phyloP scores from a whole-genome alignment of 2,113 vertebrate species.

The Myodes glareolus region DNA sequence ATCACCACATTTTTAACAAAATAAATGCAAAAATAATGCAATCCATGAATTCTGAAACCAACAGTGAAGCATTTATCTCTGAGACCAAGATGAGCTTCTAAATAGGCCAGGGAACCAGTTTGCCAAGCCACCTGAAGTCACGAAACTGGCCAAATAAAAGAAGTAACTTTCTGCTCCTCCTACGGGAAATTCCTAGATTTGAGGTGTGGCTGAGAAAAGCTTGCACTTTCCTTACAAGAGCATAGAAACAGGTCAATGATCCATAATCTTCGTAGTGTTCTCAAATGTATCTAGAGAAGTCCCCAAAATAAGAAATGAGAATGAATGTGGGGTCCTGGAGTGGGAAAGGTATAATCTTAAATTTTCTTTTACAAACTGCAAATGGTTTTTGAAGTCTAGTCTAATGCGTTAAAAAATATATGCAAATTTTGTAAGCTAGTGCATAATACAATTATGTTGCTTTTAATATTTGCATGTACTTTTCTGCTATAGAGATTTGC shows the following conservation, averaged over 20 bases:
- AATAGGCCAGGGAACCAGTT: background rate
- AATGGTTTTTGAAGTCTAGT: conserved; percentile 26
- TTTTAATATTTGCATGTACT: conserved; percentile 21
- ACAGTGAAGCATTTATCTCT: conserved; percentile 14
- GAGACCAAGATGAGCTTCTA: background rate
- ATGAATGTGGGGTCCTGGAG: background rate
- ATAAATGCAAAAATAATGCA: background rate
- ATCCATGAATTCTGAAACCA: background rate
- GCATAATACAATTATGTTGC: background rate
- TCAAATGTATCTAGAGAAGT: conserved; percentile 7
- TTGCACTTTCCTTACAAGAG: conserved; percentile 19
- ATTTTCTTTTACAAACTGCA: conserved; percentile 2
- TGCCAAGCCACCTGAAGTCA: background rate
- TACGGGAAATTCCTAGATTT: conserved; percentile 29
- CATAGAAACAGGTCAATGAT: background rate
- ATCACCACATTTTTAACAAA: background rate
- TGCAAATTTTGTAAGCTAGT: conserved; percentile 13
- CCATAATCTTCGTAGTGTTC: background rate
- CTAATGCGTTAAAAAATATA: conserved; percentile 26
- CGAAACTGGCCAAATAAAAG: background rate
- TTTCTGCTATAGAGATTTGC: background rate
- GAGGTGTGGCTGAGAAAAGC: background rate
- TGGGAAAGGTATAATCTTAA: background rate
- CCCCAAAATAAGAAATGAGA: conserved; percentile 41
- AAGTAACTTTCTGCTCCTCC: background rate